Evolutionary conservation across 2,797 vertebrate species (phyloP).

Genomic region (Cirrhinus molitorella): DNA sequence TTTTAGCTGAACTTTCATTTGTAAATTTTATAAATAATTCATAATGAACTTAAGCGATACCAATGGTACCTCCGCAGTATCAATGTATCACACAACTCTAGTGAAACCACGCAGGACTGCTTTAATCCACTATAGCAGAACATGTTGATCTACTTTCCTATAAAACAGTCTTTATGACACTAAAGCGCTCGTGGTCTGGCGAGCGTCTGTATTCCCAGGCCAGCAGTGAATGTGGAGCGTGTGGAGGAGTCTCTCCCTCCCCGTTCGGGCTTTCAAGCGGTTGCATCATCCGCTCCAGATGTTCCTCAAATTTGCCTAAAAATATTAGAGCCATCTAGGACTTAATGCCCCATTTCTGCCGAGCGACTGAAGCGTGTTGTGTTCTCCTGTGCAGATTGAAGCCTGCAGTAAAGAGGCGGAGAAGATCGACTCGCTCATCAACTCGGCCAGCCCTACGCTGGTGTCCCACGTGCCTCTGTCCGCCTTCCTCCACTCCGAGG

Average conservation of each 20-base stretch:
- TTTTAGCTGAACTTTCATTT: no score
- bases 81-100: neutral
- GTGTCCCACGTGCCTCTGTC: slow-evolving; percentile 93
- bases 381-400: slow-evolving; percentile 83
- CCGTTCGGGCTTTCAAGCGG: slow-evolving; percentile 27
- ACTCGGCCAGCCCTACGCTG: slow-evolving; percentile 92
- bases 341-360: neutral
- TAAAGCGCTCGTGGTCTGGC: neutral
- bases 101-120: no score
- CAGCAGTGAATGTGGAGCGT: neutral
- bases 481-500: slow-evolving; percentile 89
- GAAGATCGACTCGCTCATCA: slow-evolving; percentile 97
- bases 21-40: neutral
- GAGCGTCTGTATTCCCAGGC: neutral
- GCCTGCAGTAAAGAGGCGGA: slow-evolving; percentile 98
- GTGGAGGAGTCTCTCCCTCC: neutral
- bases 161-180: neutral
- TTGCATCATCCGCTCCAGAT: slow-evolving; percentile 56
- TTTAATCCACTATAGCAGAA: no score
- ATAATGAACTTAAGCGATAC: neutral
- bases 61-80: no score
- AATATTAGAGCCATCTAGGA: slow-evolving; percentile 43
- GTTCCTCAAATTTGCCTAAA: slow-evolving; percentile 21
- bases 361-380: neutral
- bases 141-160: neutral